phyloP scores from a whole-genome alignment of 35 echinoderm and acorn worm species.

The Acanthaster planci region DNA sequence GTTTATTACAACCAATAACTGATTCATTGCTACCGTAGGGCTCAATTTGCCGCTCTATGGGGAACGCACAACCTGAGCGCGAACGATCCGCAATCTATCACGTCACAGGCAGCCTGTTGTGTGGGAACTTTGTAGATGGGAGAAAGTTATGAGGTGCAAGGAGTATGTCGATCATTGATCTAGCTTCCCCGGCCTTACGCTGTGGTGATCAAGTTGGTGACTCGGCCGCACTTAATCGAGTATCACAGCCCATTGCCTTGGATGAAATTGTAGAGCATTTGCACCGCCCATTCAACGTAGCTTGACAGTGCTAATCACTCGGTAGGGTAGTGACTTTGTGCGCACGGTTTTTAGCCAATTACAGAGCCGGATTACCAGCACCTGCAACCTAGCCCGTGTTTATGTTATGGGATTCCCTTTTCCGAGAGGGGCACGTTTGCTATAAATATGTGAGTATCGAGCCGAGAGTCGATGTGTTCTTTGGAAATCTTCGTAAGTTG shows the following conservation, averaged over 20 bases:
- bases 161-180: too few relatives aligned
- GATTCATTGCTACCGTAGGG: too few relatives aligned
- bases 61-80: too few relatives aligned
- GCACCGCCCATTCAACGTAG: constrained; percentile 10
- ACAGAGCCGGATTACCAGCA: not conserved
- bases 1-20: too few relatives aligned
- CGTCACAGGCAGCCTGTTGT: too few relatives aligned
- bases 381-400: not conserved
- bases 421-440: not conserved
- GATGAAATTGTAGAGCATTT: not conserved
- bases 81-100: too few relatives aligned
- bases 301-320: not conserved
- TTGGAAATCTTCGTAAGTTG: not conserved
- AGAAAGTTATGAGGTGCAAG: too few relatives aligned
- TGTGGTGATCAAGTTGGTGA: not conserved
- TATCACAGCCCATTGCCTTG: not conserved
- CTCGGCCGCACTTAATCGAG: not conserved
- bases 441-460: not conserved
- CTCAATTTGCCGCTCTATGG: too few relatives aligned
- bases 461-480: not conserved
- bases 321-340: constrained; percentile 8
- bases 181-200: too few relatives aligned
- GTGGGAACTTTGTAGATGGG: too few relatives aligned
- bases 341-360: not conserved
- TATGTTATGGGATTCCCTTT: constrained; percentile 5